These are phyloP conservation scores for Ormyrus pomaceus DNA, from an alignment of 2,888 invertebrate genomes.

Conservation along the genomic window DNA sequence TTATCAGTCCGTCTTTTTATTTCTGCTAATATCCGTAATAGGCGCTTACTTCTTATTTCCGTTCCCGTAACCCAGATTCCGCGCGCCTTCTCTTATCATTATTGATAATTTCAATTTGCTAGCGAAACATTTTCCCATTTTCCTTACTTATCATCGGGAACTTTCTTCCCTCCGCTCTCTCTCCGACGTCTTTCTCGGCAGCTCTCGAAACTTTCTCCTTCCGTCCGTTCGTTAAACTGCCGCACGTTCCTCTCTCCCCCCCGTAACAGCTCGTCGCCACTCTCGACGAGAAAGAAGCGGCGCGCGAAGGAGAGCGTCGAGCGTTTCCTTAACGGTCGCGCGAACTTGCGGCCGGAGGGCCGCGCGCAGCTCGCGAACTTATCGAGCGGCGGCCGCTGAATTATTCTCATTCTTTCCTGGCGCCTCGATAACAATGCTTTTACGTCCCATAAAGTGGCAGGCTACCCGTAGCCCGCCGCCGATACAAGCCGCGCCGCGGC, in stretches of 20 bases:
- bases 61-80: no score
- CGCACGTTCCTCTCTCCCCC: background rate
- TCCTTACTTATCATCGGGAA: background rate
- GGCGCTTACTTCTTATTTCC: no score
- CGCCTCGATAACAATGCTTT: conserved; percentile 68
- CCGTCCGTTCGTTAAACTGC: background rate
- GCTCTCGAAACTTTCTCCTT: background rate
- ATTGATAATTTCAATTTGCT: no score
- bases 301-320: no score
- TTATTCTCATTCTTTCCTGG: conserved; percentile 69
- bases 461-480: conserved; percentile 1
- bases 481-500: conserved; percentile 41
- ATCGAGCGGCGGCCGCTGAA: conserved; percentile 66
- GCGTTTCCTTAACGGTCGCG: conserved; percentile 11
- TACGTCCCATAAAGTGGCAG: conserved; percentile 68
- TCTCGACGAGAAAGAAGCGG: background rate
- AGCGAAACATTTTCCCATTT: background rate
- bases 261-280: no score
- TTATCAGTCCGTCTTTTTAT: no score
- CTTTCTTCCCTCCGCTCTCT: background rate
- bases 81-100: no score
- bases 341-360: background rate
- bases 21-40: no score
- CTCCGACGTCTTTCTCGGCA: background rate
- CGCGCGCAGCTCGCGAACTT: conserved; percentile 56